Percentiles rank a stretch among this genome's conserved stretches.
Conservation (phyloP, 2,113 vertebrate species). For the Tyto alba region DNA sequence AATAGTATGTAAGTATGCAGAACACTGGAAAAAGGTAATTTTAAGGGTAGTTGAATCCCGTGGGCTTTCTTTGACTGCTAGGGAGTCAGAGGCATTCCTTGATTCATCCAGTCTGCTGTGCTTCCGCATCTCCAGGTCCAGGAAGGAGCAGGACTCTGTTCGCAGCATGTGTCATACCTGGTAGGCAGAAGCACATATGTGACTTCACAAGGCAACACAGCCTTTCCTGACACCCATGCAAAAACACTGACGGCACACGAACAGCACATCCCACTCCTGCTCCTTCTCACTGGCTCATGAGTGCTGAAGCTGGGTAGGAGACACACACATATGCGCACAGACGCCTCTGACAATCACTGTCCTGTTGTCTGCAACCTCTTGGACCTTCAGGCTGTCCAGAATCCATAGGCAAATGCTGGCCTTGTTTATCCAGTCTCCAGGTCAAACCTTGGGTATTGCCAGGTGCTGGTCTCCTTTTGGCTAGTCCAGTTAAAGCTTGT, state of each 20-base stretch:
- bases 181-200: not conserved
- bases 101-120: not conserved
- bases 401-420: not conserved
- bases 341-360: not conserved
- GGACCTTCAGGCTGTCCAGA: not conserved
- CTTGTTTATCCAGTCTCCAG: not conserved
- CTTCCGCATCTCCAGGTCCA: not conserved
- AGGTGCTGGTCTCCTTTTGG: not conserved
- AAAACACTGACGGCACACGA: not conserved
- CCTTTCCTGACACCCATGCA: not conserved
- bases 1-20: not conserved
- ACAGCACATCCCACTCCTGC: not conserved
- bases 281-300: not conserved
- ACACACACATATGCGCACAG: fast-evolving
- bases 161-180: not conserved
- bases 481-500: not conserved
- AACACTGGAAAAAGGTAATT: not conserved
- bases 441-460: not conserved
- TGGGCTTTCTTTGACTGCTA: not conserved
- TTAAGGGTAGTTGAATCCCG: not conserved
- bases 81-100: not conserved
- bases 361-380: not conserved
- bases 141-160: not conserved
- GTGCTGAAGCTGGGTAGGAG: not conserved
- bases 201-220: not conserved